Base-by-base conservation (phyloP, 2,888 invertebrate species). In the Tridacna gigas region DNA sequence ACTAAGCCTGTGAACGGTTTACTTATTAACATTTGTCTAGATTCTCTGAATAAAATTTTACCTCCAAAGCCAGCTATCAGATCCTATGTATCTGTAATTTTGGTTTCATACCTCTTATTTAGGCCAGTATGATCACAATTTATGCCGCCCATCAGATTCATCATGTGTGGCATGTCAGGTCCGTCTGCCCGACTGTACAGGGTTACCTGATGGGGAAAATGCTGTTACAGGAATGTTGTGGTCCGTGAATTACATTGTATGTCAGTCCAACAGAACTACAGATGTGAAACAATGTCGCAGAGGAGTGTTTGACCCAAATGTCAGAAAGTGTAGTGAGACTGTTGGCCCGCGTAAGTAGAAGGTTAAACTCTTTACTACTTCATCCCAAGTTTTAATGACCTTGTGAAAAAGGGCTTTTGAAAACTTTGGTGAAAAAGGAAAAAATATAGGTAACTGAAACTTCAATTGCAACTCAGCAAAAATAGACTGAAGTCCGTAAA, bases 41-140 rank as follows among this genome's bases (percentile, higher is more conserved):
- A 37, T 37, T 37, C 37, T 2, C 7, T 37, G 7, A 37, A 2
- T n/a, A n/a, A n/a, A n/a, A n/a, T n/a, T n/a, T n/a, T n/a, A n/a
- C n/a, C n/a, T n/a, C n/a, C n/a, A n/a, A n/a, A n/a, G n/a, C n/a
- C n/a, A 37, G 7, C 37, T 37, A 2, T 37, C 37, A 37, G 37
- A 37, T 37, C 7, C 2, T 37, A 37, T 37, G 7, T 37, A 37
- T 4, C 7, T 37, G 37, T 37, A 37, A 37, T 2, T 37, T 37
- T 37, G 37, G 37, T 37, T 37, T 7, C 7, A 37, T 37, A 37
- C 7, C 9, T 5, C 56, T 56, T 22, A 66, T 86, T n/a, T 71
- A 89, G 89, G 89, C 79, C 75, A 88, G 76, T 89, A 89, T 74
- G 89, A 88, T 37, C 84, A 84, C n/a, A 86, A 88, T 67, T 28